Conservation (phyloP, 2,797 vertebrate species). For the Uromys caudimaculatus region DNA sequence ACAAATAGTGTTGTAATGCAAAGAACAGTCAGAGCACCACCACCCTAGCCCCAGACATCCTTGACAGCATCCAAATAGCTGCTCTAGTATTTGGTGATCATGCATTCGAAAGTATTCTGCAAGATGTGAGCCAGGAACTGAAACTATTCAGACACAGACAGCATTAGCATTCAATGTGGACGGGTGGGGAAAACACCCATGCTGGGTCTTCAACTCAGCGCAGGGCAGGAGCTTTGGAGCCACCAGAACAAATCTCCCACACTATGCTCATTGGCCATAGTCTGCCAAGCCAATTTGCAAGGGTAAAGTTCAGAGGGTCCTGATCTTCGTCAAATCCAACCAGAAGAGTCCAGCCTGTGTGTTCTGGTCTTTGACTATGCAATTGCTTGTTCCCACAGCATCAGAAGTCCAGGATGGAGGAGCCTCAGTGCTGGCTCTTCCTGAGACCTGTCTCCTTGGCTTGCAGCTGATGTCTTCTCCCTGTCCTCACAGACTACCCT, state of each 20-base stretch:
- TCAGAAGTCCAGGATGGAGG: not conserved
- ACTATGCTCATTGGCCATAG: no score
- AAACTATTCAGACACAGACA: not conserved
- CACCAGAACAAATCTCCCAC: not conserved
- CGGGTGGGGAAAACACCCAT: not conserved
- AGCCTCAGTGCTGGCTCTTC: not conserved
- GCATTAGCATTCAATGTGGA: accelerated
- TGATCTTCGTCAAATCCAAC: not conserved
- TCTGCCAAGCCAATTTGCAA: not conserved
- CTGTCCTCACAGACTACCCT: not conserved
- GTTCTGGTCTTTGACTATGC: not conserved
- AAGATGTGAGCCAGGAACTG: not conserved
- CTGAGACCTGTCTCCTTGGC: not conserved
- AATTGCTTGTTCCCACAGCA: no score
- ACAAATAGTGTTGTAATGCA: not conserved
- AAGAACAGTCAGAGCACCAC: not conserved
- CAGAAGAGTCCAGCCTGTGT: not conserved
- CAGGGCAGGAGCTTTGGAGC: not conserved
- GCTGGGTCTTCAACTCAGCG: not conserved
- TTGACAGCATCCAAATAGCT: not conserved
- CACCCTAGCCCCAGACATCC: not conserved
- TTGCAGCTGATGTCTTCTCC: not conserved
- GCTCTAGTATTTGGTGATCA: accelerated
- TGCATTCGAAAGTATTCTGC: not conserved
- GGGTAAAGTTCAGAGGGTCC: not conserved